Evolutionary conservation across 2,888 invertebrate genomes (phyloP), one percentile per base, ranked within the genome.

Genomic region (Pardosa pseudoannulata): DNA sequence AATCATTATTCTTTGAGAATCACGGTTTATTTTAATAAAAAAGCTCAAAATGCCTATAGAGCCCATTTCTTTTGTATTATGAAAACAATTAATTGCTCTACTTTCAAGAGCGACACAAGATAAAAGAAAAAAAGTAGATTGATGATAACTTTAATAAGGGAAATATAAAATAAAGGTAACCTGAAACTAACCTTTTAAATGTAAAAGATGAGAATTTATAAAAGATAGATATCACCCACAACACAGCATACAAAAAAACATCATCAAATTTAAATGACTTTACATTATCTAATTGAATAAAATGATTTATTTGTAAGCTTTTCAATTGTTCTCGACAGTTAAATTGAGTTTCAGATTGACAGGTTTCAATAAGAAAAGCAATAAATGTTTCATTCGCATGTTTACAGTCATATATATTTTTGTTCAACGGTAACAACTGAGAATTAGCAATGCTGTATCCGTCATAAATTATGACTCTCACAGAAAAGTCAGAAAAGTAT

Each of bases 101-200:
- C n/a, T n/a, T n/a, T n/a, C n/a, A n/a, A n/a, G n/a, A n/a, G n/a
- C n/a, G n/a, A n/a, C n/a, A n/a, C n/a, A n/a, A n/a, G n/a, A n/a
- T n/a, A n/a, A n/a, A n/a, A n/a, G n/a, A n/a, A n/a, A n/a, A n/a
- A n/a, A n/a, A n/a, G n/a, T n/a, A n/a, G n/a, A n/a, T n/a, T n/a
- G n/a, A n/a, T n/a, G n/a, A n/a, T n/a, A n/a, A n/a, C n/a, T n/a
- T n/a, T n/a, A n/a, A n/a, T n/a, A n/a, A n/a, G n/a, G n/a, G n/a
- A n/a, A n/a, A n/a, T n/a, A n/a, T n/a, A n/a, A n/a, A n/a, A 36
- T 36, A 36, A 7, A 36, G 5, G 11, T 7, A 36, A 7, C 5
- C 36, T 36, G 36, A 36, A 46, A 56, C 56, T 56, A 56, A 56
- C 56, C 56, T 23, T 5, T 56, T 56, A 23, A 56, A 56, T 23